These are phyloP conservation scores for Oreochromis niloticus DNA, from an alignment of 2,113 vertebrate genomes.

Conservation along the genomic window DNA sequence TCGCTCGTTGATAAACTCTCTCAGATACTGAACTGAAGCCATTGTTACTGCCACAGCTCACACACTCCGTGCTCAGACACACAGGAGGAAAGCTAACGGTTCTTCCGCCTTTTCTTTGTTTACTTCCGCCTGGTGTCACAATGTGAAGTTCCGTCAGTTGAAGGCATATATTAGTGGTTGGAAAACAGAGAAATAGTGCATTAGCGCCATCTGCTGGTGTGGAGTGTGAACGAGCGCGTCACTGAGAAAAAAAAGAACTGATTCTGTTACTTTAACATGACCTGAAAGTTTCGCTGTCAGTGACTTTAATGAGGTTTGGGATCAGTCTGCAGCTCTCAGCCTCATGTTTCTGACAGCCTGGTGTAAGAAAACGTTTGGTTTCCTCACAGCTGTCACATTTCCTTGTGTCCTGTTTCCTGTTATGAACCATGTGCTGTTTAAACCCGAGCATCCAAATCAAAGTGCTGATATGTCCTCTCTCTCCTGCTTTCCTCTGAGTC, in stretches of 20 bases:
- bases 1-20: too few species aligned
- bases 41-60: fast-evolving
- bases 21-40: too few species aligned
- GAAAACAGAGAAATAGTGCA: neutral
- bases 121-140: neutral
- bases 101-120: neutral
- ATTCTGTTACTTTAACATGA: fast-evolving
- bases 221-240: neutral
- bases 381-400: neutral
- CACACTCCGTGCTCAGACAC: neutral
- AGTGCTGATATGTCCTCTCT: neutral
- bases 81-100: neutral
- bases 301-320: neutral
- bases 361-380: neutral
- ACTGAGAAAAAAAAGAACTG: neutral
- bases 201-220: neutral
- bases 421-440: neutral
- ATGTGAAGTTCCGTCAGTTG: neutral
- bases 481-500: neutral
- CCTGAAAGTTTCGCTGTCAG: neutral
- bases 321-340: neutral
- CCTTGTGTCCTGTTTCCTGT: neutral
- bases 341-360: neutral
- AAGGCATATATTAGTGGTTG: neutral
- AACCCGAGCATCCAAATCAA: neutral